phyloP scores from a whole-genome alignment of 2,113 vertebrate genomes.

The Podiceps cristatus region DNA sequence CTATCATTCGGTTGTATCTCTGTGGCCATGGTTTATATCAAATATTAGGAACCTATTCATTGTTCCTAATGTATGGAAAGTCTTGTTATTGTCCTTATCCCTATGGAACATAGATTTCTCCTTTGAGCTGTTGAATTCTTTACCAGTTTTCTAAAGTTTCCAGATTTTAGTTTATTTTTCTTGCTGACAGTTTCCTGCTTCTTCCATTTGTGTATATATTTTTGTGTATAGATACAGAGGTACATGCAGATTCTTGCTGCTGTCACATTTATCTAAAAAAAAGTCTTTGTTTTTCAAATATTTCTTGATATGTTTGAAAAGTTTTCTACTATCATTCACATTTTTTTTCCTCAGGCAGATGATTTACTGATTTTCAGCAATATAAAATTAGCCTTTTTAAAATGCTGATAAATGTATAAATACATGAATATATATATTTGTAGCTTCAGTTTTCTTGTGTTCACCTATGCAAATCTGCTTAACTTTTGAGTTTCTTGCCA shows the following conservation, averaged over 20 bases:
- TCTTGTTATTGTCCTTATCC: background rate
- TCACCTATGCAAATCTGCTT: background rate
- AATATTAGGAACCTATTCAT: background rate
- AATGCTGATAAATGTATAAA: background rate
- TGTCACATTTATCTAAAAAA: background rate
- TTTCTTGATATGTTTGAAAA: background rate
- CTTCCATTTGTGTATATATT: background rate
- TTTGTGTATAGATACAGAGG: background rate
- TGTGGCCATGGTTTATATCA: background rate
- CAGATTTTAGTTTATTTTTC: background rate
- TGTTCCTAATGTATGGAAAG: background rate
- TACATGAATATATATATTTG: fast-evolving
- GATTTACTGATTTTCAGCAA: background rate
- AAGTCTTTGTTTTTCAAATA: background rate
- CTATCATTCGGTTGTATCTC: background rate
- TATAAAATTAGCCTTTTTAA: background rate
- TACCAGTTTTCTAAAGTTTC: background rate
- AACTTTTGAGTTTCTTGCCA: background rate
- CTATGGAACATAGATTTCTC: fast-evolving
- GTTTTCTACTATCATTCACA: background rate
- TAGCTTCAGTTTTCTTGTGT: background rate
- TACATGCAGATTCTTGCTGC: background rate
- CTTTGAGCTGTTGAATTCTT: background rate
- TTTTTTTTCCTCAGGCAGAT: background rate
- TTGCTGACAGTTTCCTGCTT: background rate